A percentile compares a stretch with the other conserved stretches of the same genome.
phyloP scores from a whole-genome alignment of 2,888 invertebrate species.

The Caenorhabditis virilis region DNA sequence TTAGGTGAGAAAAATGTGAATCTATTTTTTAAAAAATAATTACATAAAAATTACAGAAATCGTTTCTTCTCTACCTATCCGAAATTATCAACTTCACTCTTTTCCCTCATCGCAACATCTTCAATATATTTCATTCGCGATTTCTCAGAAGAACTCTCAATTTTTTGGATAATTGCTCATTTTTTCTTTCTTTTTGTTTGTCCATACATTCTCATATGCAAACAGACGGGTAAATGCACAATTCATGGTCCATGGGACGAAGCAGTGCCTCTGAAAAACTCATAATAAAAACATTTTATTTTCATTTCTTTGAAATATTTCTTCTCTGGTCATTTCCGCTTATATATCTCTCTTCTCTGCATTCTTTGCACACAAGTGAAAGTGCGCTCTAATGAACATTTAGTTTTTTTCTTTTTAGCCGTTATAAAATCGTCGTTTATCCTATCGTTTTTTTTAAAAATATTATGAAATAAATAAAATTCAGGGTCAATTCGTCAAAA shows the following conservation, averaged over 20 bases:
- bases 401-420: not conserved
- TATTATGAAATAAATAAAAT: no score
- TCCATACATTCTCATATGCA: slow-evolving; percentile 69
- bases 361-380: not conserved
- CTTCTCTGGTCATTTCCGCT: not conserved
- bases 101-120: slow-evolving; percentile 60
- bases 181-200: slow-evolving; percentile 70
- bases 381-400: not conserved
- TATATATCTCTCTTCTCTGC: not conserved
- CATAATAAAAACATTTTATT: slow-evolving; percentile 1
- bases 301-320: slow-evolving; percentile 2
- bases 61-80: slow-evolving; percentile 47
- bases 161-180: slow-evolving; percentile 33
- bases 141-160: slow-evolving; percentile 28
- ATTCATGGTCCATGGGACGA: slow-evolving; percentile 99
- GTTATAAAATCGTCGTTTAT: not conserved
- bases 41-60: slow-evolving; percentile 15
- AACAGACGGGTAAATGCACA: slow-evolving; percentile 75
- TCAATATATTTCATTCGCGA: slow-evolving; percentile 23
- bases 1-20: slow-evolving; percentile 12
- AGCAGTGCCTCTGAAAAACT: slow-evolving; percentile 73
- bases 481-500: no score
- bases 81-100: slow-evolving; percentile 51
- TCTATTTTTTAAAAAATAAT: not conserved
- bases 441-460: not conserved